A percentile compares a stretch with the other conserved stretches of the same genome.
Evolutionary conservation across 2,888 invertebrate species (phyloP).

Genomic region (Zelleria hepariella): DNA sequence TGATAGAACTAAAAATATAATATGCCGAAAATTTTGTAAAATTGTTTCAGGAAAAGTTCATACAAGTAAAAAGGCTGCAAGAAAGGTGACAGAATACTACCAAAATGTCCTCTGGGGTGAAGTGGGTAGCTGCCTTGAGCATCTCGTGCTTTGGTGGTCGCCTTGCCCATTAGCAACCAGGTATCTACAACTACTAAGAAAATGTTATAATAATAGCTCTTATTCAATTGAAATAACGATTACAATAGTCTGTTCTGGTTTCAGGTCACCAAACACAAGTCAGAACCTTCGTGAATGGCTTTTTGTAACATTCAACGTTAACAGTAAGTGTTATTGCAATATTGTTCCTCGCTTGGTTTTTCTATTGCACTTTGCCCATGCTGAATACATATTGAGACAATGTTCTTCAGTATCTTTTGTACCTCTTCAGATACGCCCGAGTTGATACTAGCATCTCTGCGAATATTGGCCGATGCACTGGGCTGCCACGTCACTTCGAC

Average conservation of each 20-base stretch:
- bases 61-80: conserved; percentile 72
- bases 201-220: neutral
- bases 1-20: too few species aligned
- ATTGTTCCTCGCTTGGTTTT: too few species aligned
- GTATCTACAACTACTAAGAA: conserved; percentile 22
- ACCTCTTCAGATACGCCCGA: conserved; percentile 73
- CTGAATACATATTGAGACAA: too few species aligned
- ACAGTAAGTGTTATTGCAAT: conserved; percentile 58
- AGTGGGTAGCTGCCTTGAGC: conserved; percentile 84
- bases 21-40: neutral
- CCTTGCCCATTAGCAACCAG: conserved; percentile 78
- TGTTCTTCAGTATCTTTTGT: neutral
- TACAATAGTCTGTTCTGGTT: conserved; percentile 13
- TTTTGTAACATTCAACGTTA: conserved; percentile 69
- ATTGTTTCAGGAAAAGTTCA: conserved; percentile 65
- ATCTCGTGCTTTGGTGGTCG: conserved; percentile 89
- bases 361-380: too few species aligned
- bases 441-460: conserved; percentile 78
- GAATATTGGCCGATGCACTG: conserved; percentile 82
- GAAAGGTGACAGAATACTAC: conserved; percentile 78
- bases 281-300: conserved; percentile 78
- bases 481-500: conserved; percentile 85
- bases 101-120: conserved; percentile 85
- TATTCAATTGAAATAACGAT: conserved; percentile 3
- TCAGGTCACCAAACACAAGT: conserved; percentile 72